A percentile compares a stretch with the other conserved stretches of the same genome.
These are phyloP conservation scores for Ficedula albicollis DNA, from an alignment of 2,797 vertebrate species.

Conservation along the genomic window DNA sequence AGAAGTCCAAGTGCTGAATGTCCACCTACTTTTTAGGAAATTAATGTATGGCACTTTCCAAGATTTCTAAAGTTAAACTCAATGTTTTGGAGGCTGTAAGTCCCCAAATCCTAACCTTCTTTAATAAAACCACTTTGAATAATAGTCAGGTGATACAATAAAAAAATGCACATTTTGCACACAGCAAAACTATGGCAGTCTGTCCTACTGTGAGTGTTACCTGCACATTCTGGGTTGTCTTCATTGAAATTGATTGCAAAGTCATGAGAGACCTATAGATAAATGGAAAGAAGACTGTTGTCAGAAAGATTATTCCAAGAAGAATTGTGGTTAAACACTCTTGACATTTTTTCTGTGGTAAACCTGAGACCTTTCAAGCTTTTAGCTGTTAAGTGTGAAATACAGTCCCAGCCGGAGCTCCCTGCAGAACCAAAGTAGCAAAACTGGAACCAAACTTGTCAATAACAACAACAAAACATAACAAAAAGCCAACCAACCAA, in stretches of 20 bases:
- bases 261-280: slow-evolving; percentile 92
- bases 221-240: slow-evolving; percentile 98
- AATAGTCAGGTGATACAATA: not conserved
- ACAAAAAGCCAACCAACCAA: not conserved
- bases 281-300: slow-evolving; percentile 41
- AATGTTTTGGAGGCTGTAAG: not conserved
- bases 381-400: slow-evolving; percentile 27
- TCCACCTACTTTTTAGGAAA: not conserved
- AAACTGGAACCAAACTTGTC: slow-evolving; percentile 28
- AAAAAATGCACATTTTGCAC: not conserved
- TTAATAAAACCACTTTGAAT: not conserved
- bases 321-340: not conserved
- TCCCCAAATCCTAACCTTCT: not conserved
- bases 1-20: not conserved
- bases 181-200: not conserved
- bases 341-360: slow-evolving; percentile 21
- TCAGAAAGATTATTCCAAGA: slow-evolving; percentile 29
- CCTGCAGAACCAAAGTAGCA: slow-evolving; percentile 2
- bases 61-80: not conserved
- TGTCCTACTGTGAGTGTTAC: slow-evolving; percentile 74
- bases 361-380: slow-evolving; percentile 44
- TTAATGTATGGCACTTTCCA: not conserved
- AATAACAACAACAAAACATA: not conserved
- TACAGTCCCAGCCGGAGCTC: slow-evolving; percentile 7
- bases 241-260: slow-evolving; percentile 99